A percentile compares a stretch with the other conserved stretches of the same genome.
phyloP scores from a whole-genome alignment of 2,888 invertebrate genomes.

The Amphipoea oculea region DNA sequence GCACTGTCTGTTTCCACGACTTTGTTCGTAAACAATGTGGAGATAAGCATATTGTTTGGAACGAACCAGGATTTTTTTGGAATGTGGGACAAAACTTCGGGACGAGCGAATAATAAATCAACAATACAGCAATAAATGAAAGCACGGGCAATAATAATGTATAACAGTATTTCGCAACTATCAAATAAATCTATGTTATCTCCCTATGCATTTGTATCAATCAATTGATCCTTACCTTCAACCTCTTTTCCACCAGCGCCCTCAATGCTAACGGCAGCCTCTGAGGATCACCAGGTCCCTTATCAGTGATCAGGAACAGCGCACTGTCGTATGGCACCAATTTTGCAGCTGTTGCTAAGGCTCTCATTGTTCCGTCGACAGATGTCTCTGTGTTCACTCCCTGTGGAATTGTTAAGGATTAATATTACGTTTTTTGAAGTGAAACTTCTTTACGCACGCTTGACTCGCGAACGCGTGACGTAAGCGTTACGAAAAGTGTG shows the following conservation, averaged over 20 bases:
- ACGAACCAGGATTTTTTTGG: too few relatives aligned
- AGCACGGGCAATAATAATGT: too few relatives aligned
- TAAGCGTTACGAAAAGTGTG: too few relatives aligned
- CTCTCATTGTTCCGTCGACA: conserved; percentile 90
- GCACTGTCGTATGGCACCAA: conserved; percentile 92
- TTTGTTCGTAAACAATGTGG: too few relatives aligned
- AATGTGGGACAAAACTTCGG: too few relatives aligned
- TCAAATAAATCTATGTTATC: conserved; percentile 68
- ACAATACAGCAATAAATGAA: too few relatives aligned
- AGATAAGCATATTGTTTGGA: too few relatives aligned
- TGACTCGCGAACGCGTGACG: too few relatives aligned
- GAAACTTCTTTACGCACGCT: too few relatives aligned
- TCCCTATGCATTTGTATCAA: background rate
- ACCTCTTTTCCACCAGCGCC: conserved; percentile 84
- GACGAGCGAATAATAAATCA: too few relatives aligned
- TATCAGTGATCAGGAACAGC: conserved; percentile 91
- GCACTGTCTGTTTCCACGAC: too few relatives aligned
- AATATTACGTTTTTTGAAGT: background rate
- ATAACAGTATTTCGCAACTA: too few relatives aligned
- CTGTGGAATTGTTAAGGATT: conserved; percentile 67
- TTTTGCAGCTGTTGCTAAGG: conserved; percentile 90
- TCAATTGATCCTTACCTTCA: conserved; percentile 74
- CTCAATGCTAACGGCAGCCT: conserved; percentile 81
- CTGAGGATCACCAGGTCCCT: conserved; percentile 88
- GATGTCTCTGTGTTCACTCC: conserved; percentile 78